Base-by-base conservation (phyloP, 2,888 invertebrate species). In the Troides aeacus region DNA sequence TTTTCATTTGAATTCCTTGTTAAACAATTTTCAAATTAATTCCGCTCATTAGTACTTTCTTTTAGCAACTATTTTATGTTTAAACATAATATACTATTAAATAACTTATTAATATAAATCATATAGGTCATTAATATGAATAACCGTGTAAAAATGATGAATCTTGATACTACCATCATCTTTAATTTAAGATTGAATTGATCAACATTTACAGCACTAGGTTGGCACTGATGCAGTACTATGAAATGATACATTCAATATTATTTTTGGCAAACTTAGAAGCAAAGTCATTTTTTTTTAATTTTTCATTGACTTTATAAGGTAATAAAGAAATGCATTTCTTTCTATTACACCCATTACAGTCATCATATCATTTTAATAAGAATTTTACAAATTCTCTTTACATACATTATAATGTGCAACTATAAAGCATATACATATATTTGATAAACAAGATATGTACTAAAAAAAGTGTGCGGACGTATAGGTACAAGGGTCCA, bases 401-500 rank as follows among this genome's bases (percentile, higher is more conserved):
- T 50, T 15, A 12, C 18, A 15, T 17, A 50, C 2, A 50, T 15
- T 18, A 50, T 50, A 7, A 7, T 50, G 18, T 39, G 39, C 39
- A 39, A 39, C 39, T 10, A 39, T 10, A 50, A 50, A 50, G 15
- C 18, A 50, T 50, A 1, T 50, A 4, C 30, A 30, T 50, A 15
- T 17, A 15, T 15, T 2, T 50, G 12, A 50, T 18, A 50, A 50
- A 50, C 18, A 50, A 50, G 4, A 18, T 50, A 17, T 18, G 18
- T 15, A 17, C 17, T 15, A 17, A 15, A 50, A 17, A 17, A 64
- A 58, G 58, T 18, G 6, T 58, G 42, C 24, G 12, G 23, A 15
- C 21, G 30, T 60, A 66, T 60, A 60, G 23, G 57, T 18, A 57
- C 60, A 24, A 36, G 60, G 42, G 66, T 66, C 66, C 66, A 66